Base-by-base conservation (phyloP, 2,888 invertebrate genomes). In the Caenorhabditis uteleia region DNA sequence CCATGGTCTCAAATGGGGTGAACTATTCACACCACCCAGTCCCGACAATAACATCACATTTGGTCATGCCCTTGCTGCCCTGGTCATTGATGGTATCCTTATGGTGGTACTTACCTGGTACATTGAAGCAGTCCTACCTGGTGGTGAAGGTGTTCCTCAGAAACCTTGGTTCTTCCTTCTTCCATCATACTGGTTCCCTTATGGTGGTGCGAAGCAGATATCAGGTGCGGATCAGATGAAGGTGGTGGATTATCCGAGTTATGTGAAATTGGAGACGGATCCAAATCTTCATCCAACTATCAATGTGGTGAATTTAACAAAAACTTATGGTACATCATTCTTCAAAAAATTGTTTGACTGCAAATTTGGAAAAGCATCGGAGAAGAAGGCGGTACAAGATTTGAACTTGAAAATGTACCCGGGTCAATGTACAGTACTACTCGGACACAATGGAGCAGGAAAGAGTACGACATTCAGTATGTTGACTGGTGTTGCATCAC, bases 391-490 rank as follows among this genome's bases (percentile, higher is more conserved):
- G 18, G 89, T 93, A 0, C 87, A 88, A 74, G 87, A 89, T 60
- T 86, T 92, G 27, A 87, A 88, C 10, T 20, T 68, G 82, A 89
- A 90, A 67, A 89, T 93, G 80, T 90, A 89, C 78, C 88, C 89
- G 78, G 91, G 91, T 1, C 90, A 92, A 85, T 92, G 77, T 43
- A 79, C 79, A 3, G 79, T 76, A 0, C 70, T 79, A 2, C 86
- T 94, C 18, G 94, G 94, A 0, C 91, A 91, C 83, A 92, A 92
- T 83, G 92, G 92, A 8, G 92, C 91, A 44, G 91, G 93, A 29
- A 92, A 92, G 86, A 92, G 93, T 0, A 93, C 94, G 0, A 92
- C 93, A 1, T 92, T 94, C 87, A 91, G 91, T 0, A 93, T 94
- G 90, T 85, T 94, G 39, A 93, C 92, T 34, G 93, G 77, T 48